Evolutionary conservation across 2,113 vertebrate species (phyloP).

Genomic region (Pristiophorus japonicus): DNA sequence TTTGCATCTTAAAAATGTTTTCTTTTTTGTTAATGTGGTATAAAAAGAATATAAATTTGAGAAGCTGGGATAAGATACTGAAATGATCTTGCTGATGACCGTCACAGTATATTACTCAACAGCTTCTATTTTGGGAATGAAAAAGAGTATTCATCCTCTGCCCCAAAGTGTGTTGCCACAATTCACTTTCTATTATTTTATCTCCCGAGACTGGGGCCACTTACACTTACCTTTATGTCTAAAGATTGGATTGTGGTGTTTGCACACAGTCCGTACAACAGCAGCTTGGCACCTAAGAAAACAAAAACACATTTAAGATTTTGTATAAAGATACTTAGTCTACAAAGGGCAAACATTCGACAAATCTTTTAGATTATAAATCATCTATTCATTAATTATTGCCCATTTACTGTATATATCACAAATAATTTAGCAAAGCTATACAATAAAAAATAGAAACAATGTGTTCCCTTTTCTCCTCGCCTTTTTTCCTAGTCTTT

Average conservation of each 20-base stretch:
- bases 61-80: not conserved
- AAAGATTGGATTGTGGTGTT: constrained; percentile 70
- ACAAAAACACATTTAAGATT: not conserved
- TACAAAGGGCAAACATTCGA: not conserved
- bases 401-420: not conserved
- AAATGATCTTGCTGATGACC: not conserved
- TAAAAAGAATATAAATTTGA: not conserved
- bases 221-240: constrained; percentile 77
- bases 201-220: too few species aligned
- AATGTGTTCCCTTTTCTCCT: not conserved
- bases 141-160: not conserved
- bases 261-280: constrained; percentile 72
- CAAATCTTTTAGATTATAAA: not conserved
- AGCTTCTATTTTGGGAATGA: not conserved
- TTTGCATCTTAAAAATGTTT: not conserved
- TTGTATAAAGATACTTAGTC: not conserved
- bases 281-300: constrained; percentile 61
- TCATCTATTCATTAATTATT: not conserved
- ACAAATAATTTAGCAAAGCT: not conserved
- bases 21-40: not conserved
- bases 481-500: not conserved
- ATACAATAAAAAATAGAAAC: not conserved
- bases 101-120: not conserved
- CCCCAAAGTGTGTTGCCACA: not conserved
- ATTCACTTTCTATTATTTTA: not conserved